Conservation (phyloP, 2,113 vertebrate genomes). For the Perccottus glenii region DNA sequence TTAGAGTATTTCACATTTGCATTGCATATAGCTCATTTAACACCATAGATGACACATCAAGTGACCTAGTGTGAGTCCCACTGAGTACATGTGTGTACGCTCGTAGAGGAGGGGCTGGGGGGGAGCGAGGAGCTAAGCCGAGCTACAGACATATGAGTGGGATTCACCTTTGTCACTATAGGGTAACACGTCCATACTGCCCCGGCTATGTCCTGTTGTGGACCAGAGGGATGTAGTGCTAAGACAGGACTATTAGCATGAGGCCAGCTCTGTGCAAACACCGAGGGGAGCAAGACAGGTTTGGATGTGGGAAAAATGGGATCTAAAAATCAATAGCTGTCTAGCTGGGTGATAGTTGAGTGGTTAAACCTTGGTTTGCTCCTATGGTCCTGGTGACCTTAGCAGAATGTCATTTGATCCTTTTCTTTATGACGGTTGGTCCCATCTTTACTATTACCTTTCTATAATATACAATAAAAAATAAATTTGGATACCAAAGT, state of each 20-base stretch:
- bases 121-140: conserved; percentile 81
- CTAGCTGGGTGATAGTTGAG: conserved; percentile 9
- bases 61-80: conserved; percentile 96
- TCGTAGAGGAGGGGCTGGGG: conserved; percentile 71
- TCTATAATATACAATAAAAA: not conserved
- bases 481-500: too few relatives aligned
- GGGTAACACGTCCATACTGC: conserved; percentile 96
- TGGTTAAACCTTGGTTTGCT: conserved; percentile 5
- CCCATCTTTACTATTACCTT: not conserved
- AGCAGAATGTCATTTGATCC: conserved; percentile 5
- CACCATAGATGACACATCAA: conserved; percentile 68
- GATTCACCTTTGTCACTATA: conserved; percentile 95
- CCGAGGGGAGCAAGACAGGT: conserved; percentile 20
- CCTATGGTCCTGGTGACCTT: conserved; percentile 4
- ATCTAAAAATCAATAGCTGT: conserved; percentile 9
- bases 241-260: conserved; percentile 89
- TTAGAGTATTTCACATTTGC: conserved; percentile 94
- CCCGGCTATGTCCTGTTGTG: conserved; percentile 73
- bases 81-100: conserved; percentile 85
- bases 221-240: conserved; percentile 87
- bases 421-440: not conserved
- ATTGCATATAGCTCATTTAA: conserved; percentile 85
- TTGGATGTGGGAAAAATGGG: not conserved
- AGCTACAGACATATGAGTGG: conserved; percentile 92
- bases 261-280: conserved; percentile 23